Evolutionary conservation across 2,113 vertebrate genomes (phyloP), one percentile per base, ranked within the genome.

Genomic region (Pelvicachromis taeniatus): DNA sequence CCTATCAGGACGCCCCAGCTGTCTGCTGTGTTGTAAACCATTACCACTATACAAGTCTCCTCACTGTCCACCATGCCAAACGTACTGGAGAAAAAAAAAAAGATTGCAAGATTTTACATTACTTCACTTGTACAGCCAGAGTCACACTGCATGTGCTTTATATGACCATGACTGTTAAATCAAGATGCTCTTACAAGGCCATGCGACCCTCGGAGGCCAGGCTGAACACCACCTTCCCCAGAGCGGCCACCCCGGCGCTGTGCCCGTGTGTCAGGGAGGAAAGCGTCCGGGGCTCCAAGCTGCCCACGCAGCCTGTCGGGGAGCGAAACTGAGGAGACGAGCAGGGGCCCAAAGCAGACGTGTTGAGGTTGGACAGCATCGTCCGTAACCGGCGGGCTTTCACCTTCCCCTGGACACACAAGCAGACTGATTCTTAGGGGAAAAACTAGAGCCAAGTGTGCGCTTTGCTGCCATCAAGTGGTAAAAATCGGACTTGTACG

Each of bases 1-100:
- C 97, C 97, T 19, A 98, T 98, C 48, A 98, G 96, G 33, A 97
- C 97, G 2, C 97, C 97, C 97, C 97, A 98, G 91, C 96, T 97
- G 92, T 97, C 94, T 0, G 97, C 97, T 19, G 96, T 97, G 86
- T 98, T 98, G 90, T 98, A 98, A 2, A 98, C 97, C 95, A 97
- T 98, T 86, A 98, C 97, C 5, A 97, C 95, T 84, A 94, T 96
- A 85, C 97, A 98, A 1, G 94, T 95, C 80, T 97, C 97, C 63
- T 97, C 97, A 2, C 96, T 96, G 93, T 98, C 97, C 59, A 97
- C 95, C 95, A 98, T 94, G 50, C 97, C 97, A 77, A 98, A 98
- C 0, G 97, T 97, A 85, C 97, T 98, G 85, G 7, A 31, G 21
- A 63, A 48, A 61, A 40, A 58, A 3, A 54, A 48, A 31, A 17